Conservation (phyloP, 2,113 vertebrate genomes). For the Panthera tigris region DNA sequence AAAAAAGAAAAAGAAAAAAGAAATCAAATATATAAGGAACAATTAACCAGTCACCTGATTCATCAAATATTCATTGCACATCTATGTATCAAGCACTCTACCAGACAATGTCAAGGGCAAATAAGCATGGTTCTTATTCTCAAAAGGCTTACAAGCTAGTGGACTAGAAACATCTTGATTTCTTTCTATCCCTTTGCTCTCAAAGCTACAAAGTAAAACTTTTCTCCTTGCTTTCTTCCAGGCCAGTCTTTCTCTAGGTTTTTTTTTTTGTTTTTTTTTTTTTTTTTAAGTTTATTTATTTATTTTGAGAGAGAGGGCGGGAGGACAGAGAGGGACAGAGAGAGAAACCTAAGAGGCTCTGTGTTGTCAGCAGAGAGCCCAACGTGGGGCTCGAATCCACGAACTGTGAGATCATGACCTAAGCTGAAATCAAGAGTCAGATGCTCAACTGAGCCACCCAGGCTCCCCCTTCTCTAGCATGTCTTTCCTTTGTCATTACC, state of each 20-base stretch:
- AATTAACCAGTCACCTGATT: neutral
- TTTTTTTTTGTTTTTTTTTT: too few species aligned
- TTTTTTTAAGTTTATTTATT: too few species aligned
- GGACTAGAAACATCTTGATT: neutral
- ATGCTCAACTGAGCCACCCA: too few species aligned
- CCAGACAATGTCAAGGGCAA: neutral
- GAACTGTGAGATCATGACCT: too few species aligned
- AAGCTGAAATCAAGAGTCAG: too few species aligned
- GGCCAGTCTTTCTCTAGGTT: neutral
- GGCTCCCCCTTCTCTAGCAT: neutral
- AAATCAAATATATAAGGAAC: neutral
- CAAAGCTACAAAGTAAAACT: neutral
- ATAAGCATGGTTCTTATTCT: neutral
- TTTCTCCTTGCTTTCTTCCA: neutral
- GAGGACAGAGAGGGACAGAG: too few species aligned
- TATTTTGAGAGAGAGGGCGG: too few species aligned
- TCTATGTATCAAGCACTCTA: neutral
- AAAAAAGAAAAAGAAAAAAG: neutral
- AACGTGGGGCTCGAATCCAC: too few species aligned
- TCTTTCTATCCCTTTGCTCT: neutral
- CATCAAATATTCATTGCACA: neutral
- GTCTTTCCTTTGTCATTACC: neutral
- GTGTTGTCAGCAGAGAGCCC: too few species aligned
- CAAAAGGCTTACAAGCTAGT: neutral
- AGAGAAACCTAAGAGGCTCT: too few species aligned